Percentiles rank a stretch among this genome's conserved stretches.
These are phyloP conservation scores for Forbesichthys agassizii DNA, from an alignment of 2,113 vertebrate genomes.

Conservation along the genomic window DNA sequence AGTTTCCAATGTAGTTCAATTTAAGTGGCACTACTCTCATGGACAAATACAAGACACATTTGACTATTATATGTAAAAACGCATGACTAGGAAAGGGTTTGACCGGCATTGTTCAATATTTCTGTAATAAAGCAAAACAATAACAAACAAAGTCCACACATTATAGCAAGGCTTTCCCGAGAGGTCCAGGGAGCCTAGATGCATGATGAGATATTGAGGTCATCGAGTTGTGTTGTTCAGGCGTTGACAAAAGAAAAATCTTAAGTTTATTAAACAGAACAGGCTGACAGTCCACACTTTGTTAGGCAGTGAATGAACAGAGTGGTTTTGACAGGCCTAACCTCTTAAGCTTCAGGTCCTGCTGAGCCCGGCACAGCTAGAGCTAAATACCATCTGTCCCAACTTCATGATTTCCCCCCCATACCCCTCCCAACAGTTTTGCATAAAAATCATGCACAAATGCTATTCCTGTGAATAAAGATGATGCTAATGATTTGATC, in stretches of 20 bases:
- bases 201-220: constrained; percentile 65
- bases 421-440: constrained; percentile 55
- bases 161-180: constrained; percentile 36
- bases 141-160: constrained; percentile 1
- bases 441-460: constrained; percentile 50
- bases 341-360: constrained; percentile 94
- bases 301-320: constrained; percentile 94
- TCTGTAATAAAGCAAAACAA: too few species aligned
- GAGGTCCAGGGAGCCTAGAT: constrained; percentile 39
- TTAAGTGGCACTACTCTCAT: too few species aligned
- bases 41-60: too few species aligned
- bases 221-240: constrained; percentile 69
- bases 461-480: constrained; percentile 38
- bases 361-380: constrained; percentile 94
- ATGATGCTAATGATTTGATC: constrained; percentile 5
- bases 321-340: constrained; percentile 98
- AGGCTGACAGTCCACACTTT: constrained; percentile 88
- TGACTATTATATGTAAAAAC: too few species aligned
- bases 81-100: too few species aligned
- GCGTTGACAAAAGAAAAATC: constrained; percentile 77
- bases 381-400: constrained; percentile 98
- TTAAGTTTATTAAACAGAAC: constrained; percentile 89
- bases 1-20: too few species aligned
- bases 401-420: constrained; percentile 78
- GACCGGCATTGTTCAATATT: too few species aligned